Base-by-base conservation (phyloP, 2,888 invertebrate species). In the Flexamia atlantica region DNA sequence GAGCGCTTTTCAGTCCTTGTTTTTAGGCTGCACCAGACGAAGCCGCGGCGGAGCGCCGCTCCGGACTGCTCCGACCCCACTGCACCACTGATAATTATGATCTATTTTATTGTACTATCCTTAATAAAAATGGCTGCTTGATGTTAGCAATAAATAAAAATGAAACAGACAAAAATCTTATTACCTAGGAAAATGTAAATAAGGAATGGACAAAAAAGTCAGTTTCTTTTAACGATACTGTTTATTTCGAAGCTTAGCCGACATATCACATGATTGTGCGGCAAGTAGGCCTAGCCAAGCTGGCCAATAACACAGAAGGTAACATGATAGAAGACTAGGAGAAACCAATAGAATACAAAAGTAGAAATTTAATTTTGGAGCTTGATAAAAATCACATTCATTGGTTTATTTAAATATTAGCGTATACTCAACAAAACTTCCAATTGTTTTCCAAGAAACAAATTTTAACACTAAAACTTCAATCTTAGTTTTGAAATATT, bases 201-300 rank as follows among this genome's bases (percentile, higher is more conserved):
- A 12, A 23, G 25, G 60, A 23, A 70, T 4, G 32, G 32, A 7
- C 30, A 70, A 32, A 32, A 20, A 70, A 70, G 10, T 14, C 23
- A 42, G 23, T 40, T 20, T 23, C 10, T 76, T 46, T 46, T 50
- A 76, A 76, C 28, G 74, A 74, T 74, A 28, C 46, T 76, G 76
- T 76, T 76, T 76, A 76, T 76, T 72, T 64, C 5, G 25, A 72
- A 72, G 42, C 40, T 72, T 72, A 40, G 72, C 72, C 36, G 72
- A 72, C 72, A 10, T 76, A 76, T 76, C 76, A 76, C 76, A 76
- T 5, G 17, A 28, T 76, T 76, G 76, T 76, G 76, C 76, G 76
- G 76, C 76, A 76, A 76, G 76, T 28, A 25, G 76, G 46, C 72
- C 23, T 4, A 40, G 28, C 72, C 23, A 3, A 46, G 46, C n/a